Conservation (phyloP, 2,113 vertebrate genomes). For the Crypturellus undulatus region DNA sequence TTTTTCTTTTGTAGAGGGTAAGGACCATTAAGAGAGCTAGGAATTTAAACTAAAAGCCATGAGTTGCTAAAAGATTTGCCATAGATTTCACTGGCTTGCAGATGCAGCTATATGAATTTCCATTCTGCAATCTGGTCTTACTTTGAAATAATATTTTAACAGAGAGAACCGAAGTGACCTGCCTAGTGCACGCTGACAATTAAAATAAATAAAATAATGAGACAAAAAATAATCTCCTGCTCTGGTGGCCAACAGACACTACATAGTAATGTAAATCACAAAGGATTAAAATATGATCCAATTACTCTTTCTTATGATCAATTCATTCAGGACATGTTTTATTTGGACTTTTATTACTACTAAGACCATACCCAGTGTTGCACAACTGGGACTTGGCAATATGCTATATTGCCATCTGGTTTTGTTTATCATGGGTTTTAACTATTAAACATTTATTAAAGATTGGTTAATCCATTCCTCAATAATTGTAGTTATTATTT, state of each 20-base stretch:
- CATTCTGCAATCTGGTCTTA: background rate
- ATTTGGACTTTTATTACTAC: background rate
- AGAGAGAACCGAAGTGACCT: background rate
- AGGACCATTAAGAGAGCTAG: background rate
- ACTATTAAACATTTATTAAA: slow-evolving; percentile 72
- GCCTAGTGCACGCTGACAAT: background rate
- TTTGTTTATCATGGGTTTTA: slow-evolving; percentile 57
- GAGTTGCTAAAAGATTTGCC: background rate
- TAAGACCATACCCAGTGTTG: background rate
- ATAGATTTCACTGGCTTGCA: background rate
- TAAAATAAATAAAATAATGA: background rate
- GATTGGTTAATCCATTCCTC: slow-evolving; percentile 54
- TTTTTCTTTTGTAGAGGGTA: background rate
- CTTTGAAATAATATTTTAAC: background rate
- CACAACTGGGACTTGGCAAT: slow-evolving; percentile 33
- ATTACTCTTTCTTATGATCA: background rate
- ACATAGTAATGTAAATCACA: background rate
- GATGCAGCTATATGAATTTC: background rate
- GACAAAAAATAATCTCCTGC: background rate
- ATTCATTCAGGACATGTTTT: background rate
- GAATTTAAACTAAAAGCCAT: background rate
- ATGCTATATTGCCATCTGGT: slow-evolving; percentile 50
- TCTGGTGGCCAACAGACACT: background rate
- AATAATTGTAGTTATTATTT: slow-evolving; percentile 61
- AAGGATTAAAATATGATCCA: background rate